Conservation (phyloP, 2,888 invertebrate species). For the Malthinus flaveolus region DNA sequence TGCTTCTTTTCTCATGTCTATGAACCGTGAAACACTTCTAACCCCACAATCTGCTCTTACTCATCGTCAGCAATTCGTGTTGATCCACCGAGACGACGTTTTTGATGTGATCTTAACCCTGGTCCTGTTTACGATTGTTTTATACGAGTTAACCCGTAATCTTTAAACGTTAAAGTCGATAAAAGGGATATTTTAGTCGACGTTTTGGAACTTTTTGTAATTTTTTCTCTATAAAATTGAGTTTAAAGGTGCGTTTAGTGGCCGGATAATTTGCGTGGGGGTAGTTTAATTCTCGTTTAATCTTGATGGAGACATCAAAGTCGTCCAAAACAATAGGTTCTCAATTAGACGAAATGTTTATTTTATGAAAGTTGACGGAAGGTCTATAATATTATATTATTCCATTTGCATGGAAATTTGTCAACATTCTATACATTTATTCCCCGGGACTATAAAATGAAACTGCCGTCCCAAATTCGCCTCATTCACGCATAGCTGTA, state of each 20-base stretch:
- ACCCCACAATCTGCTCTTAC: conserved; percentile 4
- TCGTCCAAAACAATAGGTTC: conserved; percentile 2
- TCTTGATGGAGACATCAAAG: too few relatives aligned
- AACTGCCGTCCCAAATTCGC: conserved; percentile 35
- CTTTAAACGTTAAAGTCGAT: background rate
- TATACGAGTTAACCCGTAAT: background rate
- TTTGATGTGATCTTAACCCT: conserved; percentile 3
- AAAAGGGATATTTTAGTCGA: background rate
- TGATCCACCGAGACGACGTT: conserved; percentile 1
- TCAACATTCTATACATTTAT: conserved; percentile 48
- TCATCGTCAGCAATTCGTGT: conserved; percentile 4
- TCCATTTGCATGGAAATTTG: conserved; percentile 48
- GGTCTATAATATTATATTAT: conserved; percentile 40
- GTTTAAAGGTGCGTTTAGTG: too few relatives aligned
- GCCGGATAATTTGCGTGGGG: too few relatives aligned
- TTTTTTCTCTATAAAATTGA: too few relatives aligned
- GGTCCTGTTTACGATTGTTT: background rate
- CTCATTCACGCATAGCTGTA: conserved; percentile 31
- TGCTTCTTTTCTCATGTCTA: conserved; percentile 2
- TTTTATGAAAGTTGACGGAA: conserved; percentile 35
- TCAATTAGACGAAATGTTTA: conserved; percentile 36
- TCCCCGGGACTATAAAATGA: conserved; percentile 36
- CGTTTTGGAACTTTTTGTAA: background rate
- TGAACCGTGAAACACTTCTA: conserved; percentile 5
- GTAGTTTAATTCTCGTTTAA: too few relatives aligned